These are phyloP conservation scores for Loriculus beryllinus DNA, from an alignment of 2,797 vertebrate genomes.

Conservation along the genomic window DNA sequence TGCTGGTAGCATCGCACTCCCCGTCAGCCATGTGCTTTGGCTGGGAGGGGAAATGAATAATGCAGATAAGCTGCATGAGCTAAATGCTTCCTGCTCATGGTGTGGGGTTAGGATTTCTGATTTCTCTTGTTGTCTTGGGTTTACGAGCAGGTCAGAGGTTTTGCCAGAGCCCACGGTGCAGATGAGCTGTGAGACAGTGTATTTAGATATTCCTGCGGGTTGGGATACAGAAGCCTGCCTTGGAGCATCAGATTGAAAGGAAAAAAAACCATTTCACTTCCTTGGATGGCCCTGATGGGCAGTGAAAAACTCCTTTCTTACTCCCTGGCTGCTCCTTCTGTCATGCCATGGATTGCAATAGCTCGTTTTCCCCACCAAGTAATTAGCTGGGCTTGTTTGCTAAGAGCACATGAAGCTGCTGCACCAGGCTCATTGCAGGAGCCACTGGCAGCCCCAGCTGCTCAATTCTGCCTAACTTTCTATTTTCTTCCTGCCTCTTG, in stretches of 20 bases:
- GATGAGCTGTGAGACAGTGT: background rate
- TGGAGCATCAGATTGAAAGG: background rate
- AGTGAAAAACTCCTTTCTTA: background rate
- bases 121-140: background rate
- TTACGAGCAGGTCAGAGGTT: background rate
- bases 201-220: background rate
- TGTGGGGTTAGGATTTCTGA: background rate
- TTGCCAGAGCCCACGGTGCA: accelerated
- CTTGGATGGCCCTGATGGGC: background rate
- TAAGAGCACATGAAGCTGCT: background rate
- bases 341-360: background rate
- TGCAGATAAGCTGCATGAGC: background rate
- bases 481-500: slow-evolving; percentile 2
- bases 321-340: background rate
- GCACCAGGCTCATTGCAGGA: background rate
- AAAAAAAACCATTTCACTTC: background rate
- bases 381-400: slow-evolving; percentile 13
- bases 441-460: background rate
- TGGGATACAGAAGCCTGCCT: background rate
- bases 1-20: background rate
- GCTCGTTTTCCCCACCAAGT: background rate
- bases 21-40: accelerated
- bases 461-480: slow-evolving; percentile 1
- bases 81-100: background rate
- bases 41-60: background rate